Percentiles rank a stretch among this genome's conserved stretches.
phyloP scores from a whole-genome alignment of 2,797 vertebrate genomes.

The Sternotherus odoratus region DNA sequence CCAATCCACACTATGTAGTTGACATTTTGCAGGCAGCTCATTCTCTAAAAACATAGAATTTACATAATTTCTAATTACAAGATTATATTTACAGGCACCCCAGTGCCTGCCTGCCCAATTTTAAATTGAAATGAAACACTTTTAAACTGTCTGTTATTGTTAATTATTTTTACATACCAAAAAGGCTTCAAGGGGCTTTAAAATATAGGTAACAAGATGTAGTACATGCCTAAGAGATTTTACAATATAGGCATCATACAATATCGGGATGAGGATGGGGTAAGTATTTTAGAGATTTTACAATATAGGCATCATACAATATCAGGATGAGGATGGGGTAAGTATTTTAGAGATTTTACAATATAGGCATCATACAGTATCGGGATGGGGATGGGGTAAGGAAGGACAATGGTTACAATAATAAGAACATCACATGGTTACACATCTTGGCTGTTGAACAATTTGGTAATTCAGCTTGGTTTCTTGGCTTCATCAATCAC shows the following conservation, averaged over 20 bases:
- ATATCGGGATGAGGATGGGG: background rate
- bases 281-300: background rate
- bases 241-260: background rate
- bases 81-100: background rate
- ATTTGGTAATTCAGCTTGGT: background rate
- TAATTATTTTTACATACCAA: constrained; percentile 31
- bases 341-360: background rate
- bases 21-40: constrained; percentile 28
- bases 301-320: background rate
- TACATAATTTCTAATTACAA: constrained; percentile 44
- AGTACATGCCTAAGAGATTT: background rate
- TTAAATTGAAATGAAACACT: constrained; percentile 27
- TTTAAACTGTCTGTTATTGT: constrained; percentile 3
- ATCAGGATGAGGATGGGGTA: too few relatives aligned
- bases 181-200: background rate
- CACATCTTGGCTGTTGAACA: background rate
- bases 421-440: rapidly evolving
- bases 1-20: background rate
- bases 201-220: constrained; percentile 5
- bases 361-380: background rate
- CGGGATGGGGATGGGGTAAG: background rate
- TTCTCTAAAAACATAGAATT: constrained; percentile 37
- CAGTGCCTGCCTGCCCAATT: constrained; percentile 5
- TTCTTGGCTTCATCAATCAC: background rate
- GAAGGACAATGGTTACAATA: background rate